A percentile compares a stretch with the other conserved stretches of the same genome.
These are phyloP conservation scores for Aphis gossypii DNA, from an alignment of 1,140 invertebrate genomes.

Conservation along the genomic window DNA sequence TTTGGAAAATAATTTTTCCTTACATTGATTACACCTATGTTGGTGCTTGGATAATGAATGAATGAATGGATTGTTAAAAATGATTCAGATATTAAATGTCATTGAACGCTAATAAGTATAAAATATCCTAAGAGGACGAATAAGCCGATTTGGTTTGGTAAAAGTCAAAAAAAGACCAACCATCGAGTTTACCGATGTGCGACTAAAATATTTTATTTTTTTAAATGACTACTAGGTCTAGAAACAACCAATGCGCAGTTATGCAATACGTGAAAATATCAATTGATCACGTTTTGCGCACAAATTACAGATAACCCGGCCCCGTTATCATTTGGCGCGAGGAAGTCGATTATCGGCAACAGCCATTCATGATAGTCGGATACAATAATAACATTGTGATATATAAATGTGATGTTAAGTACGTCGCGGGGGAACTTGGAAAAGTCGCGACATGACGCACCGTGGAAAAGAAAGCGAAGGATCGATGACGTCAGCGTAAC, in stretches of 20 bases:
- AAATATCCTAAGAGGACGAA: background rate
- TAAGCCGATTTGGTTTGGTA: background rate
- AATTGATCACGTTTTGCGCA: background rate
- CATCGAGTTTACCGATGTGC: background rate
- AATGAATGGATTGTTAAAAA: background rate
- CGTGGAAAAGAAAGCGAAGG: slow-evolving; percentile 39
- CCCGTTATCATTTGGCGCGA: background rate
- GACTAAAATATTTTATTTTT: background rate
- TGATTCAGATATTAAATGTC: background rate
- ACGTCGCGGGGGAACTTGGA: background rate
- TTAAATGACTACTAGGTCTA: background rate
- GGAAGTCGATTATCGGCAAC: background rate
- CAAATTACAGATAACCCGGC: background rate
- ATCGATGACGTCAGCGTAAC: background rate
- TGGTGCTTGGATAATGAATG: background rate
- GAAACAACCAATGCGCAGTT: background rate
- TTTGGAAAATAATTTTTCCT: background rate
- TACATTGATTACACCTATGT: background rate
- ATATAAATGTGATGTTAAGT: background rate
- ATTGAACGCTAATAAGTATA: background rate
- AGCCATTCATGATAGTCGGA: background rate
- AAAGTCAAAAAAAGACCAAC: background rate
- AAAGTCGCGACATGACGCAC: background rate
- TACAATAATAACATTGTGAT: background rate
- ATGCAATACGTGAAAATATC: background rate